A percentile compares a stretch with the other conserved stretches of the same genome.
phyloP scores from a whole-genome alignment of 2,113 vertebrate species.

The Geothlypis trichas region DNA sequence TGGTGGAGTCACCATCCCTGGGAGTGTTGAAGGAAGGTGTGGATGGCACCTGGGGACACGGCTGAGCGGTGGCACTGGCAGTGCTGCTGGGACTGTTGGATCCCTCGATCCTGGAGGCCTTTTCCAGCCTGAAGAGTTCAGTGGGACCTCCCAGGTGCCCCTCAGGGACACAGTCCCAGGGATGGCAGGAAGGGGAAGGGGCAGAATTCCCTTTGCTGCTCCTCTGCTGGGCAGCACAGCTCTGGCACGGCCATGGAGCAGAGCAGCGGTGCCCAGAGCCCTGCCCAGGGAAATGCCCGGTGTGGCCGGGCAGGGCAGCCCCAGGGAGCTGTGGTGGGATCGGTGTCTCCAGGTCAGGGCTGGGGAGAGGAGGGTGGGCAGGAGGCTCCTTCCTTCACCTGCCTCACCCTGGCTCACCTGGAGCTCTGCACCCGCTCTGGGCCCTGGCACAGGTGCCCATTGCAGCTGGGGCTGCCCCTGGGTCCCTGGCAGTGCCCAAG shows the following conservation, averaged over 20 bases:
- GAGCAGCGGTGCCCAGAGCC: fast-evolving
- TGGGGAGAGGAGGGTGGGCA: background rate
- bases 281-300: fast-evolving
- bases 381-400: background rate
- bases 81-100: background rate
- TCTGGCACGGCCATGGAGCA: fast-evolving
- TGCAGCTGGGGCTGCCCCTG: no score
- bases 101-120: background rate
- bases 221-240: background rate
- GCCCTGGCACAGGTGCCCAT: background rate
- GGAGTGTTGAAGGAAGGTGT: background rate
- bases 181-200: background rate
- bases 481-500: background rate
- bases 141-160: background rate
- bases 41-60: background rate
- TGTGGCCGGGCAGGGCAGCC: background rate
- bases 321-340: background rate
- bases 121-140: background rate
- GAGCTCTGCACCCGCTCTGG: background rate
- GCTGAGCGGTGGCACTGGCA: background rate
- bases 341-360: background rate
- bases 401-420: background rate
- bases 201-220: background rate
- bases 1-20: background rate
- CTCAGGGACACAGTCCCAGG: background rate